phyloP scores from a whole-genome alignment of 2,888 invertebrate species.

The Acanthosepion pharaonis region DNA sequence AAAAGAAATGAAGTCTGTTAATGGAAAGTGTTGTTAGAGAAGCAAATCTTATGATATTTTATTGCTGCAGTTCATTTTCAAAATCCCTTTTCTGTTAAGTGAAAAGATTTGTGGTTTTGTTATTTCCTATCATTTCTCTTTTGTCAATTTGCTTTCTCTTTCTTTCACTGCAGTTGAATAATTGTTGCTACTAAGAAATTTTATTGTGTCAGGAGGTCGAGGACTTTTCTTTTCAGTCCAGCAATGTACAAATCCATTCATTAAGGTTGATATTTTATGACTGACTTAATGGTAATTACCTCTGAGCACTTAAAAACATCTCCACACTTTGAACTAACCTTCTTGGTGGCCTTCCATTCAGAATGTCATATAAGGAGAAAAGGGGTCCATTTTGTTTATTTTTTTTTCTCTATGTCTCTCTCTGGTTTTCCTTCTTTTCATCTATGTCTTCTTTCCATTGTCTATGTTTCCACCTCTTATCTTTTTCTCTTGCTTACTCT shows the following conservation, averaged over 20 bases:
- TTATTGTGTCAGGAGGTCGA: not conserved
- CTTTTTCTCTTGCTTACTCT: too few relatives aligned
- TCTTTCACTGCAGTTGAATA: not conserved
- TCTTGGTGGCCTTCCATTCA: not conserved
- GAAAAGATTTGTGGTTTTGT: not conserved
- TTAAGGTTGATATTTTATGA: not conserved
- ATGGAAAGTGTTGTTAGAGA: too few relatives aligned
- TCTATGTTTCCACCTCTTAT: too few relatives aligned
- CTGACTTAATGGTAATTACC: not conserved
- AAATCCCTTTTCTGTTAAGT: too few relatives aligned
- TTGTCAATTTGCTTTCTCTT: not conserved
- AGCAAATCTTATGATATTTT: too few relatives aligned
- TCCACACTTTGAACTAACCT: not conserved
- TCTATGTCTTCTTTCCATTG: too few relatives aligned
- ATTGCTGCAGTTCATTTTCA: too few relatives aligned
- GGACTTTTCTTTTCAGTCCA: not conserved
- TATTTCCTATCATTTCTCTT: not conserved
- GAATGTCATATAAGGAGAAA: too few relatives aligned
- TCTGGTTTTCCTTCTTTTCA: too few relatives aligned
- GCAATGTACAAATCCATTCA: not conserved
- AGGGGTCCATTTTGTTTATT: too few relatives aligned
- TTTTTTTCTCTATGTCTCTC: too few relatives aligned
- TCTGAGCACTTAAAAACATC: not conserved
- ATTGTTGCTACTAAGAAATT: not conserved
- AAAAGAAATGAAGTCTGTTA: too few relatives aligned